Evolutionary conservation across 2,888 invertebrate species (phyloP).

Genomic region (Hydropsyche betteni): DNA sequence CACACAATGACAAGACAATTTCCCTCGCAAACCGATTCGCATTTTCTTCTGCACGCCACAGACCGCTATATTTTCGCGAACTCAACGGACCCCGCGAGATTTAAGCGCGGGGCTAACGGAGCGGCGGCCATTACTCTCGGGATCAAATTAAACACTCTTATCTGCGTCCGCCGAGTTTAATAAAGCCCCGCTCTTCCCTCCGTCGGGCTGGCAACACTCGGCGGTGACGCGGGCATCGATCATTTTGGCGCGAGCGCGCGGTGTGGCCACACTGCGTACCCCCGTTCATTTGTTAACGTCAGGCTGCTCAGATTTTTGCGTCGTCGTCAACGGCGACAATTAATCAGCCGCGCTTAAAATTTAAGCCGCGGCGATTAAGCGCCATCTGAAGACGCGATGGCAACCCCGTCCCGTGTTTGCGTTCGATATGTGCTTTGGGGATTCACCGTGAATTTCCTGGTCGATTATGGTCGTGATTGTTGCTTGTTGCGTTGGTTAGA

Average conservation of each 20-base stretch:
- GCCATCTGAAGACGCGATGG: neutral
- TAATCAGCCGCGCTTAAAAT: slow-evolving; percentile 1
- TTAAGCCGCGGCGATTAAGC: neutral
- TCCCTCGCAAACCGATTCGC: too few species aligned
- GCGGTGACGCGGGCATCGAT: slow-evolving; percentile 6
- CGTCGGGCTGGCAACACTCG: slow-evolving; percentile 7
- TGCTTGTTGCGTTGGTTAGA: too few species aligned
- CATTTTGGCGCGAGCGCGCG: neutral
- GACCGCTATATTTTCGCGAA: too few species aligned
- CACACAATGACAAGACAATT: too few species aligned
- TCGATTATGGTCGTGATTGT: too few species aligned
- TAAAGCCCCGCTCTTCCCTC: neutral
- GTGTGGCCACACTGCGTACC: neutral
- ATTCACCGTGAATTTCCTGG: too few species aligned
- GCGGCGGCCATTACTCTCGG: neutral
- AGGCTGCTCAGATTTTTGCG: slow-evolving; percentile 1
- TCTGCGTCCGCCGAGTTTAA: slow-evolving; percentile 3
- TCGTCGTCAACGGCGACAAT: neutral
- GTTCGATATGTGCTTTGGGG: too few species aligned
- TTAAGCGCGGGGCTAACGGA: too few species aligned
- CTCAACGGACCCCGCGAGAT: too few species aligned
- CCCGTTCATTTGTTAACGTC: slow-evolving; percentile 13
- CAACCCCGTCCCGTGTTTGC: too few species aligned
- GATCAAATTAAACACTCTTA: slow-evolving; percentile 4
- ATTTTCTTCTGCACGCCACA: too few species aligned